phyloP scores from a whole-genome alignment of 1,140 invertebrate genomes.

The silkworm (Bombyx mori) region ASM3026992v2 NC_085130.1:9412001-9412500 shows the following conservation, averaged over 20 bases:
- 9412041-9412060: conserved; percentile 26
- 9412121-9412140: conserved; percentile 17
- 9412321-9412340: no score
- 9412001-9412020: no score
- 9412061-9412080: conserved; percentile 63
- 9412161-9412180: not conserved
- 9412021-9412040: conserved; percentile 8
- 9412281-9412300: conserved; percentile 24
- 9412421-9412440: conserved; percentile 50
- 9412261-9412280: conserved; percentile 18
- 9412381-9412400: conserved; percentile 23
- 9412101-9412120: conserved; percentile 46
- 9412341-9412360: not conserved
- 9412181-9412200: conserved; percentile 1
- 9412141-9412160: not conserved
- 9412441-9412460: conserved; percentile 57
- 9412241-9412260: conserved; percentile 41
- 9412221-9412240: conserved; percentile 69
- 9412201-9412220: conserved; percentile 52
- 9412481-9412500: conserved; percentile 14
- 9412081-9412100: conserved; percentile 52
- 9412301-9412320: conserved; percentile 5
- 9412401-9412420: conserved; percentile 21
- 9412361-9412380: not conserved
- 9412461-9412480: conserved; percentile 15